phyloP scores from a whole-genome alignment of 1,140 invertebrate species.

The Drosophila kohkoa region DNA sequence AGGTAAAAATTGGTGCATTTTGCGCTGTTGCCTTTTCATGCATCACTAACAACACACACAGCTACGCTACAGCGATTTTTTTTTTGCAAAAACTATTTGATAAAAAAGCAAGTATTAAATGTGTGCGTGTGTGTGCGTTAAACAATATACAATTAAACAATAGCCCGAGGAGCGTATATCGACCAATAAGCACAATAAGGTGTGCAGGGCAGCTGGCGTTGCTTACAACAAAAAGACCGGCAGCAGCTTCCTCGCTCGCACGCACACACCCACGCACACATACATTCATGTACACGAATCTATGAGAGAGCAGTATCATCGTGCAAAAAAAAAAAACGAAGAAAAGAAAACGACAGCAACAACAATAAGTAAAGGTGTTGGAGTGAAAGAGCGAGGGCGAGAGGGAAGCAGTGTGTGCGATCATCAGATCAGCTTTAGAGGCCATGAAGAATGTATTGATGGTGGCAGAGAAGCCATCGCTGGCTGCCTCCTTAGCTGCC shows the following conservation, averaged over 20 bases:
- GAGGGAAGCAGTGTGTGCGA: conserved; percentile 26
- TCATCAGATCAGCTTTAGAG: conserved; percentile 54
- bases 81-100: conserved; percentile 27
- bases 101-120: conserved; percentile 1
- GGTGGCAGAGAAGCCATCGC: conserved; percentile 99
- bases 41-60: conserved; percentile 22
- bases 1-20: not conserved
- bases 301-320: conserved; percentile 19
- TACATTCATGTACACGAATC: conserved; percentile 15
- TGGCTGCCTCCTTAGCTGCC: conserved; percentile 97
- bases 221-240: conserved; percentile 30
- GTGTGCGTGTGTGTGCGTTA: conserved; percentile 3
- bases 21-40: conserved; percentile 7
- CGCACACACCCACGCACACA: conserved; percentile 3
- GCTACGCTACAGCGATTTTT: conserved; percentile 16
- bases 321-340: conserved; percentile 17
- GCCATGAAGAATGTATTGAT: conserved; percentile 96
- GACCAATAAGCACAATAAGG: conserved; percentile 1
- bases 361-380: conserved; percentile 6
- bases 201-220: not conserved
- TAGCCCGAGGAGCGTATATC: conserved; percentile 5
- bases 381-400: not conserved
- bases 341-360: conserved; percentile 1
- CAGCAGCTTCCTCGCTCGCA: conserved; percentile 36
- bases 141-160: not conserved